These are phyloP conservation scores for Tromatobia lineatoria DNA, from an alignment of 2,888 invertebrate genomes.

Conservation along the genomic window DNA sequence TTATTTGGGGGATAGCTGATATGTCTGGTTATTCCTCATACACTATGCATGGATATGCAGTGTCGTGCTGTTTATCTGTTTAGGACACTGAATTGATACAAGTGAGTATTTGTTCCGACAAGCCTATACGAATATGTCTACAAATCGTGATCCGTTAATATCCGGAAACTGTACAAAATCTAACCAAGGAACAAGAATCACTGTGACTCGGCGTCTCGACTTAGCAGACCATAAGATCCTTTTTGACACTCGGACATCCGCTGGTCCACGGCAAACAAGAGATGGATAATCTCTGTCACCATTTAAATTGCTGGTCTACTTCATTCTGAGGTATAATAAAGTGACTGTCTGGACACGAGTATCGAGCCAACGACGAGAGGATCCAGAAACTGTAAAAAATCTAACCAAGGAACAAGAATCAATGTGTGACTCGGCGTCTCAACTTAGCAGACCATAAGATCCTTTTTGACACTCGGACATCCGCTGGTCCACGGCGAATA, in stretches of 20 bases:
- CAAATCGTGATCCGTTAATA: not conserved
- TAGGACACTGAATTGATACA: not conserved
- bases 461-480: constrained; percentile 38
- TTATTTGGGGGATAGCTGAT: constrained; percentile 74
- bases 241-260: constrained; percentile 36
- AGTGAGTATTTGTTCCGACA: constrained; percentile 5
- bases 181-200: not conserved
- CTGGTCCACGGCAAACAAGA: constrained; percentile 18
- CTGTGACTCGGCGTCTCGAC: constrained; percentile 50
- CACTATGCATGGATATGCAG: not conserved
- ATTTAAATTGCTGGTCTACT: constrained; percentile 51
- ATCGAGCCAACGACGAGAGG: not conserved
- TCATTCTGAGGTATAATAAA: not conserved
- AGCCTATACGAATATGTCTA: not conserved
- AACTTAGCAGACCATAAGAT: constrained; percentile 57
- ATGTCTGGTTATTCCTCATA: not conserved
- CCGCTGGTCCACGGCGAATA: constrained; percentile 18
- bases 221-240: constrained; percentile 55
- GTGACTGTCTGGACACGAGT: constrained; percentile 13
- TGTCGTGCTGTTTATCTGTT: not conserved
- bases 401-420: not conserved
- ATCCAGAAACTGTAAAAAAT: not conserved
- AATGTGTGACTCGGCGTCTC: constrained; percentile 48
- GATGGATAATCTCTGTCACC: constrained; percentile 21
- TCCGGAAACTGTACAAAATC: not conserved